These are phyloP conservation scores for Sylvilagus bachmani DNA, from an alignment of 2,113 vertebrate species.

Conservation along the genomic window DNA sequence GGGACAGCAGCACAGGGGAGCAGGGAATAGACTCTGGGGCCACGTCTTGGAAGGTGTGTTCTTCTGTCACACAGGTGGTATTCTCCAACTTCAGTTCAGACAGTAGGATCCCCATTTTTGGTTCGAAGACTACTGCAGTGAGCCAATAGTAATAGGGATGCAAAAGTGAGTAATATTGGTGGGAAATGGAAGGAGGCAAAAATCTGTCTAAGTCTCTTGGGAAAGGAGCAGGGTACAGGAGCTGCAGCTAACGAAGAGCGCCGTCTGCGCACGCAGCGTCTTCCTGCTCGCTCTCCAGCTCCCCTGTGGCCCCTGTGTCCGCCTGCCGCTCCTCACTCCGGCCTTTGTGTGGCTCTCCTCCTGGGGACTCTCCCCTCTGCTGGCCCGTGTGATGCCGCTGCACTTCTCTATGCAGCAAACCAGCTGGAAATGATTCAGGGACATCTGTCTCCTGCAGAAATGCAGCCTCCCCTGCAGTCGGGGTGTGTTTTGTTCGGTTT, in stretches of 20 bases:
- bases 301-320: rapidly evolving
- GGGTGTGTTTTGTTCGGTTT: neutral
- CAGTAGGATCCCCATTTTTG: neutral
- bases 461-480: neutral
- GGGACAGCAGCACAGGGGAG: neutral
- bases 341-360: neutral
- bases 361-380: neutral
- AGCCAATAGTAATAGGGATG: neutral
- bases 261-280: neutral
- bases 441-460: neutral
- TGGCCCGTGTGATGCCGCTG: neutral
- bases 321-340: neutral
- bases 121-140: neutral
- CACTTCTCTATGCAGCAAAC: neutral
- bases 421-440: neutral
- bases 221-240: no score
- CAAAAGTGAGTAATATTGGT: neutral
- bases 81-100: neutral
- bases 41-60: neutral
- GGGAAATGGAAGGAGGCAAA: neutral
- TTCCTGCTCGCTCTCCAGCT: neutral
- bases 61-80: neutral
- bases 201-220: neutral
- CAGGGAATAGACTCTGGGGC: neutral
- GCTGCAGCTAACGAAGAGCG: neutral